Percentiles rank a stretch among this genome's conserved stretches.
These are phyloP conservation scores for Phallusia fumigata DNA, from an alignment of 23 tunicate species.

Conservation along the genomic window DNA sequence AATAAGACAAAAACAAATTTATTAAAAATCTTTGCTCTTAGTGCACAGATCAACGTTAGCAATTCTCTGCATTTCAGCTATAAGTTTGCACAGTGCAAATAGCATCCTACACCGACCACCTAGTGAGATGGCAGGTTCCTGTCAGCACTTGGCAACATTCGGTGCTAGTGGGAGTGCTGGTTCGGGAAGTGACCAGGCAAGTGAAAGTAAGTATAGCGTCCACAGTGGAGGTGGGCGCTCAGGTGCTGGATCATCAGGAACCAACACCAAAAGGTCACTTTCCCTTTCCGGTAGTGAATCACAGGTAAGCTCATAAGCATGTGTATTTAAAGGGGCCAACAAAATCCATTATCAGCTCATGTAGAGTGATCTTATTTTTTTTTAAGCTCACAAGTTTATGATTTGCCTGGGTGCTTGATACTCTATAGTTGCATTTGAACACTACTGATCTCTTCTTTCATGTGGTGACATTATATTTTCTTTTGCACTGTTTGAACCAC, in stretches of 20 bases:
- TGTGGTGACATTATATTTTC: constrained; percentile 7
- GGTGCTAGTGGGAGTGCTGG: constrained; percentile 34
- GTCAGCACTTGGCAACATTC: constrained; percentile 52
- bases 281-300: constrained; percentile 61
- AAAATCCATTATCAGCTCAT: background rate
- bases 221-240: constrained; percentile 58
- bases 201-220: constrained; percentile 55
- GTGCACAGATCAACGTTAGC: no score
- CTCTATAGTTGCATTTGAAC: background rate
- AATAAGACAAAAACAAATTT: no score
- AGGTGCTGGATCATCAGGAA: constrained; percentile 40
- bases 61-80: constrained; percentile 35
- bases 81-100: constrained; percentile 59
- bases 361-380: background rate
- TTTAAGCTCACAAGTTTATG: background rate
- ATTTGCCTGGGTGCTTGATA: constrained; percentile 8
- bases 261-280: constrained; percentile 29
- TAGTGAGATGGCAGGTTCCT: constrained; percentile 30
- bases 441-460: background rate
- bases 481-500: background rate
- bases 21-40: no score
- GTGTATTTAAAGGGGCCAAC: background rate
- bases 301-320: constrained; percentile 30
- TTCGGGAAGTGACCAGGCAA: constrained; percentile 62
- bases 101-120: constrained; percentile 16